phyloP scores from a whole-genome alignment of 2,888 invertebrate species.

The Cephus sareptanus region DNA sequence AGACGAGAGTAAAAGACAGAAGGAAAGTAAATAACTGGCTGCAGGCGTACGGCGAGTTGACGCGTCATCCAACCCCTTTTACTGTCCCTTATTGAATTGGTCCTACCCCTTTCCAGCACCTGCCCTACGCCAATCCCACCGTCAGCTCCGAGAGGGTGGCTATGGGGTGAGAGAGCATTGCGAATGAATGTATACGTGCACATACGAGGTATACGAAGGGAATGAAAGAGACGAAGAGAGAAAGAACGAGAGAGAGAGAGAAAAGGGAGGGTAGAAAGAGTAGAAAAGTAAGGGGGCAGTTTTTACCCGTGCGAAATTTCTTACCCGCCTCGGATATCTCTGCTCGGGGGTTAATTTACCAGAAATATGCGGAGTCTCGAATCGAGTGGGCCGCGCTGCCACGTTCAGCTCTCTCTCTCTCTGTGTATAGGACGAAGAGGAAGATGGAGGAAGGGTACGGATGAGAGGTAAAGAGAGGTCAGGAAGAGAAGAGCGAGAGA shows the following conservation, averaged over 20 bases:
- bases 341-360: constrained; percentile 37
- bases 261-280: constrained; percentile 1
- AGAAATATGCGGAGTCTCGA: constrained; percentile 38
- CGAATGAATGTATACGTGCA: constrained; percentile 14
- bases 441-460: not conserved
- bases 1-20: not conserved
- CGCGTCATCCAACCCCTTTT: constrained; percentile 40
- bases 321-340: constrained; percentile 14
- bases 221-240: constrained; percentile 14
- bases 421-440: constrained; percentile 10
- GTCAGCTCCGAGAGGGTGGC: not conserved
- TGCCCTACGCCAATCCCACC: not conserved
- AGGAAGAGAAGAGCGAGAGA: not conserved
- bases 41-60: constrained; percentile 12
- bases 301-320: constrained; percentile 12
- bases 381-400: constrained; percentile 19
- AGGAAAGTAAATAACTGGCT: not conserved
- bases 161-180: constrained; percentile 1
- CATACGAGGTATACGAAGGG: constrained; percentile 8
- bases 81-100: constrained; percentile 49
- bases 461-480: not conserved
- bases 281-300: constrained; percentile 16
- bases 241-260: constrained; percentile 8
- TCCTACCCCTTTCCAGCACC: constrained; percentile 32
- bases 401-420: constrained; percentile 2